A percentile compares a stretch with the other conserved stretches of the same genome.
Evolutionary conservation across 2,113 vertebrate genomes (phyloP).

Genomic region (Oreochromis spilurus): DNA sequence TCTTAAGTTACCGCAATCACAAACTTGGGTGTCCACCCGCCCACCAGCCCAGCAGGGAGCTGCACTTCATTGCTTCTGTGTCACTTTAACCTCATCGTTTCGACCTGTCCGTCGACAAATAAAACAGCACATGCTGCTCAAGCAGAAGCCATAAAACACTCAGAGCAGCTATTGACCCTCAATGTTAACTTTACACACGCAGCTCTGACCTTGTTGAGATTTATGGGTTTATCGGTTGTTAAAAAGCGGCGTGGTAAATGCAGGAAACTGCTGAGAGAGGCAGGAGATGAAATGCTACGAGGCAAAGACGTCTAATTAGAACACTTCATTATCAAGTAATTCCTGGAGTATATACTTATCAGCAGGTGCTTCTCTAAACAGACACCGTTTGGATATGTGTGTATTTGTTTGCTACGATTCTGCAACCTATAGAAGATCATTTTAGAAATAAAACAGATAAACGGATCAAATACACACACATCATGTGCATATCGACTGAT

Average conservation of each 20-base stretch:
- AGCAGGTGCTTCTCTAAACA: neutral
- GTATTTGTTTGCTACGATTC: neutral
- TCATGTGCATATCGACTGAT: neutral
- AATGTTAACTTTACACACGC: neutral
- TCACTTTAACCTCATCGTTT: neutral
- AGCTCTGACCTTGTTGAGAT: neutral
- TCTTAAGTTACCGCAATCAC: neutral
- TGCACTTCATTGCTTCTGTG: neutral
- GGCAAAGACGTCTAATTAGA: neutral
- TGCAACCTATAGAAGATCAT: neutral
- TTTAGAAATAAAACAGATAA: neutral
- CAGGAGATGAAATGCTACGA: neutral
- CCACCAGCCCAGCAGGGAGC: neutral
- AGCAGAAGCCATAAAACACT: neutral
- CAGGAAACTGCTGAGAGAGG: neutral
- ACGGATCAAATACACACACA: neutral
- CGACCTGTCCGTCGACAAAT: neutral
- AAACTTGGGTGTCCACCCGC: neutral
- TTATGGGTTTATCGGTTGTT: neutral
- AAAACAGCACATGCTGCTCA: neutral
- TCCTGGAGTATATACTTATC: neutral
- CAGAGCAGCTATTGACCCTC: neutral
- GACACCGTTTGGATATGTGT: neutral
- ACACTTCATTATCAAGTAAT: neutral
- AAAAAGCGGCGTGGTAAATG: neutral